Percentiles rank a stretch among this genome's conserved stretches.
Evolutionary conservation across 1,140 invertebrate genomes (phyloP).

Genomic region (Adelges cooleyi): DNA sequence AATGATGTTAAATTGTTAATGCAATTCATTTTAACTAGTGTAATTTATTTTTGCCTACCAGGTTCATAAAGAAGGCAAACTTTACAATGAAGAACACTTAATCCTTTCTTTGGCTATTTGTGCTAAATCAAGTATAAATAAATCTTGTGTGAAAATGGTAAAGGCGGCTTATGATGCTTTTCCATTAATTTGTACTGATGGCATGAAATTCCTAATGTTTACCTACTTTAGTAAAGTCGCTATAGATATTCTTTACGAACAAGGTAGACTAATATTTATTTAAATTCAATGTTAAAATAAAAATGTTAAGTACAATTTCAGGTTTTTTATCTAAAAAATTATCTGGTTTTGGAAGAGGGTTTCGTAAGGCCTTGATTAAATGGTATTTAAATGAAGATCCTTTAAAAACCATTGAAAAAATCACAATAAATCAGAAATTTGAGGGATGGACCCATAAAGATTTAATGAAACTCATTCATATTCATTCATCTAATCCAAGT

Average conservation of each 20-base stretch:
- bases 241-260: not conserved
- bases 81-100: not conserved
- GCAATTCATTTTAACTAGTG: too few relatives aligned
- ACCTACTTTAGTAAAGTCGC: not conserved
- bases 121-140: not conserved
- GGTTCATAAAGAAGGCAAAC: not conserved
- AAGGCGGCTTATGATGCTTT: not conserved
- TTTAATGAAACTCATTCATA: slow-evolving; percentile 11
- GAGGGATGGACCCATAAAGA: not conserved
- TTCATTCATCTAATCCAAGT: slow-evolving; percentile 1
- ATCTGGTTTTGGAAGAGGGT: not conserved
- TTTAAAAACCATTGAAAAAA: not conserved
- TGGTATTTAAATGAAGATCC: slow-evolving; percentile 21
- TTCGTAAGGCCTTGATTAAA: not conserved
- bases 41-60: too few relatives aligned
- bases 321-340: not conserved
- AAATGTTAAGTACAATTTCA: not conserved
- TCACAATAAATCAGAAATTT: not conserved
- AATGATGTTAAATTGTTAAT: too few relatives aligned
- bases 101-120: slow-evolving; percentile 4
- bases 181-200: not conserved
- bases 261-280: not conserved
- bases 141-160: not conserved
- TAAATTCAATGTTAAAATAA: not conserved
- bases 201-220: slow-evolving; percentile 19